Base-by-base conservation (phyloP, 2,797 vertebrate genomes). In the Sebastes umbrosus region DNA sequence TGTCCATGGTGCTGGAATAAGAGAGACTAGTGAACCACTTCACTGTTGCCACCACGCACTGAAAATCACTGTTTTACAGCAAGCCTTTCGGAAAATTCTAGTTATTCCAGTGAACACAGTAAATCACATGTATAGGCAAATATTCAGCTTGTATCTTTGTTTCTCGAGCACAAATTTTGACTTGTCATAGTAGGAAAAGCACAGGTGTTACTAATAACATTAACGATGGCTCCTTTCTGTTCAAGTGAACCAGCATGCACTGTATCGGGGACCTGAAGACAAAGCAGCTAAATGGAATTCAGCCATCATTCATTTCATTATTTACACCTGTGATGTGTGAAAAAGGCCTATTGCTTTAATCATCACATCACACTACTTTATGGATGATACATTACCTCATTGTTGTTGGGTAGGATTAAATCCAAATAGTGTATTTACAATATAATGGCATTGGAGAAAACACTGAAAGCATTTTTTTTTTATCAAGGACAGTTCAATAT, bases 1-100 rank as follows among this genome's bases (percentile, higher is more conserved):
- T 94, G 93, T 94, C 94, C 92, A 92, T 93, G 94, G 93, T 94
- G 88, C 93, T 94, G 93, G 90, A 92, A 60, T 66, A 43, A 65
- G 27, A 77, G 50, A 65, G 58, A 46, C 50, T 3, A 4, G 34
- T 54, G 4, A 86, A 64, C 20, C 27, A 20, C 8, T 60, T 70
- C 16, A 65, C 8, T 59, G 68, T 22, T 58, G n/a, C n/a, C 29
- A 60, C 6, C 60, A 55, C 8, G 24, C 12, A 13, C 12, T 68
- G 59, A 60, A 72, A 22, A 34, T 50, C 50, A 46, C 13, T 20
- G n/a, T 43, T 67, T 32, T 69, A 6, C 60, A 29, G 20, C 25
- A 59, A n/a, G 25, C 24, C 10, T 29, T 71, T 24, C 1, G 3
- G 5, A 43, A 43, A 43, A 60, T 12, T 43, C 18, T 4, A 57